Evolutionary conservation across 2,113 vertebrate genomes (phyloP).

Genomic region (Globicephala melas): DNA sequence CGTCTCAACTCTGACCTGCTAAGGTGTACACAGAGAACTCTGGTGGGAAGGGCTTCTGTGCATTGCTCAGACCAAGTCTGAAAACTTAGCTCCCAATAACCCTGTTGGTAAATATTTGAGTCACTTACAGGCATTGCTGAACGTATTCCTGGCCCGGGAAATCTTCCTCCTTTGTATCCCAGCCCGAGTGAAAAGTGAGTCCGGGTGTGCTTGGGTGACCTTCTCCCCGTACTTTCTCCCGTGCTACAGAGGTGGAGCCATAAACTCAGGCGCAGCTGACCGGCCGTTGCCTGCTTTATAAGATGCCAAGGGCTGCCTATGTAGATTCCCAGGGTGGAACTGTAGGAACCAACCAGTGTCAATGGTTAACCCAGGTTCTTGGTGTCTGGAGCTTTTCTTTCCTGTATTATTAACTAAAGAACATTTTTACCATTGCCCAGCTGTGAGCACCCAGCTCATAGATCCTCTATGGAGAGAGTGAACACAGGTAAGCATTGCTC

Average conservation of each 20-base stretch:
- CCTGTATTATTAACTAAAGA: constrained; percentile 80
- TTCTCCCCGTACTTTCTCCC: constrained; percentile 36
- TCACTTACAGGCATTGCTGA: constrained; percentile 47
- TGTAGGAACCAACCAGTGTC: constrained; percentile 73
- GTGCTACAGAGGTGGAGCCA: not conserved
- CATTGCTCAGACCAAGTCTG: not conserved
- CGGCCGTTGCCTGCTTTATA: constrained; percentile 21
- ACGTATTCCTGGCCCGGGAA: constrained; percentile 42
- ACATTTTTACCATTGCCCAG: constrained; percentile 54
- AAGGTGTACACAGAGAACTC: constrained; percentile 10
- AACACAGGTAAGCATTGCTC: constrained; percentile 78
- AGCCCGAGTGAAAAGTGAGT: not conserved
- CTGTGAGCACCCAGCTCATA: constrained; percentile 50
- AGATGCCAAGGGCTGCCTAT: constrained; percentile 70
- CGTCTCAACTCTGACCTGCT: not conserved
- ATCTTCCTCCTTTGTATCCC: constrained; percentile 62
- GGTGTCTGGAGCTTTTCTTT: constrained; percentile 60
- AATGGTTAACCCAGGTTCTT: constrained; percentile 85
- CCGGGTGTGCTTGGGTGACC: constrained; percentile 50
- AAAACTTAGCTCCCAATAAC: not conserved
- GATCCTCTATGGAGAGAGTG: constrained; percentile 34
- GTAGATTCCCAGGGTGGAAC: constrained; percentile 67
- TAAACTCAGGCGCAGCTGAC: constrained; percentile 17
- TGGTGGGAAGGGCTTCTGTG: not conserved
- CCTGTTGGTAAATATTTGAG: constrained; percentile 74